Base-by-base conservation (phyloP, 2,888 invertebrate species). In the Prionchulus punctatus region DNA sequence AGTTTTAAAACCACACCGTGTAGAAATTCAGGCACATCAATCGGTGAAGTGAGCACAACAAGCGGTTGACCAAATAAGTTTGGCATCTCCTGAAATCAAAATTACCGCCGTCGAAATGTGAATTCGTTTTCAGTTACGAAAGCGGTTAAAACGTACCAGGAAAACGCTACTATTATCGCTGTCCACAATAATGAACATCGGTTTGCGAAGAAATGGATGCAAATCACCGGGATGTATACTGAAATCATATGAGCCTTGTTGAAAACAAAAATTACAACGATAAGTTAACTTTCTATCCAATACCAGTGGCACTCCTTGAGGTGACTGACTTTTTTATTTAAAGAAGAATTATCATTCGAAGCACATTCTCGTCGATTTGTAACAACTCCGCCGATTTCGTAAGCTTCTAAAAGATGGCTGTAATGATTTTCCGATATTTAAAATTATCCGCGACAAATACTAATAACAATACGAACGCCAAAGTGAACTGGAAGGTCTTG, bases 161-260 rank as follows among this genome's bases (percentile, higher is more conserved):
- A 88, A 89, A 62, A 86, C 85, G 73, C 83, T 84, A 68, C 89
- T 89, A 76, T 91, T 92, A 76, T 91, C 88, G 62, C 91, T 91
- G 73, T 94, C 94, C 63, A 94, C 83, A 62, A 94, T 85, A 58
- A 92, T 79, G 76, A 92, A 89, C 60, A 92, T 78, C 31, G 94
- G 92, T 68, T 86, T 83, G 65, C 94, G 80, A 23, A 89, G 88
- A 76, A 86, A 92, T 1, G 91, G 86, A 72, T 85, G 85, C 60
- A 94, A 75, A 74, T 94, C 94, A 59, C 89, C 91, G 30, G 92
- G 92, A 73, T 91, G 87, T 62, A 94, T 64, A 65, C 75, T 75
- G 66, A 45, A 68, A 66, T 50, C 48, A 21, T 55, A 48, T 56
- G 52, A 59, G 23, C 4, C 58, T n/a, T n/a, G n/a, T 55, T 55